A percentile compares a stretch with the other conserved stretches of the same genome.
Evolutionary conservation across 2,888 invertebrate genomes (phyloP).

Genomic region (Shargacucullia verbasci): DNA sequence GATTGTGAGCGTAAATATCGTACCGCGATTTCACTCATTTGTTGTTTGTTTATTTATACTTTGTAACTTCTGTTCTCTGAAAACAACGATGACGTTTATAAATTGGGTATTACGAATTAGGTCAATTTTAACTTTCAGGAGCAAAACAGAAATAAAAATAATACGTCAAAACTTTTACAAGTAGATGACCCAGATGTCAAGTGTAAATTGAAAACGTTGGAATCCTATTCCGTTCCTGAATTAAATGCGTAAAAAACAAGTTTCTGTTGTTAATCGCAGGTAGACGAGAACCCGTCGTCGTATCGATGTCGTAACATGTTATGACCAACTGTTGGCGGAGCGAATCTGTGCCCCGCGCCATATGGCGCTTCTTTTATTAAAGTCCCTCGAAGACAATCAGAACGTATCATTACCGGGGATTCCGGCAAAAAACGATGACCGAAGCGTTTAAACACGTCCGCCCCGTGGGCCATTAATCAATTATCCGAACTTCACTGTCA

Average conservation of each 20-base stretch:
- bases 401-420: conserved; percentile 86
- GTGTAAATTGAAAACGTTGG: conserved; percentile 29
- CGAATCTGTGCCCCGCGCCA: conserved; percentile 80
- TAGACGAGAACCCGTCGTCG: conserved; percentile 47
- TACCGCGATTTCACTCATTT: conserved; percentile 12
- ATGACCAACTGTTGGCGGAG: conserved; percentile 71
- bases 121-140: conserved; percentile 37
- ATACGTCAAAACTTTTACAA: conserved; percentile 42
- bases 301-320: conserved; percentile 49
- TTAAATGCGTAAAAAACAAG: conserved; percentile 35
- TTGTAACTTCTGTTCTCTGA: conserved; percentile 13
- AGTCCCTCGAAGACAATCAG: conserved; percentile 79
- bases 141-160: conserved; percentile 46
- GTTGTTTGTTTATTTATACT: conserved; percentile 42
- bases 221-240: conserved; percentile 22
- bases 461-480: conserved; percentile 85
- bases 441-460: conserved; percentile 85
- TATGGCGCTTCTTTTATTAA: conserved; percentile 78
- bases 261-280: conserved; percentile 44
- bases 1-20: too few relatives aligned
- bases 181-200: conserved; percentile 51
- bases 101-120: conserved; percentile 35
- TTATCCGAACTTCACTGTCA: conserved; percentile 83
- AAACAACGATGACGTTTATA: conserved; percentile 43
- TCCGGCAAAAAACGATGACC: conserved; percentile 80